Evolutionary conservation across 2,797 vertebrate genomes (phyloP).

Genomic region (Acipenser oxyrinchus): DNA sequence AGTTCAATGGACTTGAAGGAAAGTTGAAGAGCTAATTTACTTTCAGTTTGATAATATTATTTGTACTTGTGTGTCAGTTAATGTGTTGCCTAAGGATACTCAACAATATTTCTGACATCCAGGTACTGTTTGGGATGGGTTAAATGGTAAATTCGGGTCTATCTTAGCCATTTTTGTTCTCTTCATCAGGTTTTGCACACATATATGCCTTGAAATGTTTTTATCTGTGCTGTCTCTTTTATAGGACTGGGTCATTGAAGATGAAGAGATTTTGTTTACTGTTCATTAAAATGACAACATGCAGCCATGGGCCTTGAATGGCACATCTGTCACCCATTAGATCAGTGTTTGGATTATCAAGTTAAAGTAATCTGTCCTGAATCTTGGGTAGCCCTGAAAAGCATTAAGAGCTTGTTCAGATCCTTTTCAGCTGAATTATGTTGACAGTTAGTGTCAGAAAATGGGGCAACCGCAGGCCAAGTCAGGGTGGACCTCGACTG

Average conservation of each 20-base stretch:
- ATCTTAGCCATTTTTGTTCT: background rate
- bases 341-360: constrained; percentile 56
- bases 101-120: background rate
- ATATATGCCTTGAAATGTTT: background rate
- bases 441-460: constrained; percentile 47
- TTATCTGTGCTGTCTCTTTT: background rate
- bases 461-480: constrained; percentile 37
- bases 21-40: constrained; percentile 21
- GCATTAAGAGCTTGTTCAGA: constrained; percentile 40
- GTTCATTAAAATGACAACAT: constrained; percentile 61
- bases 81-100: too few species aligned
- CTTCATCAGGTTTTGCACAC: background rate
- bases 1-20: constrained; percentile 24
- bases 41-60: constrained; percentile 5
- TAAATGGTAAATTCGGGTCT: background rate
- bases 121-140: background rate
- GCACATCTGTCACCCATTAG: constrained; percentile 61
- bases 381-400: constrained; percentile 42
- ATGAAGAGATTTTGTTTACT: constrained; percentile 47
- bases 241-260: constrained; percentile 11
- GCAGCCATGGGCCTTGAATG: constrained; percentile 50
- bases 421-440: constrained; percentile 49
- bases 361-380: constrained; percentile 61
- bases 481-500: constrained; percentile 32
- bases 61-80: background rate